Conservation (phyloP, 2,113 vertebrate genomes). For the Daboia siamensis region DNA sequence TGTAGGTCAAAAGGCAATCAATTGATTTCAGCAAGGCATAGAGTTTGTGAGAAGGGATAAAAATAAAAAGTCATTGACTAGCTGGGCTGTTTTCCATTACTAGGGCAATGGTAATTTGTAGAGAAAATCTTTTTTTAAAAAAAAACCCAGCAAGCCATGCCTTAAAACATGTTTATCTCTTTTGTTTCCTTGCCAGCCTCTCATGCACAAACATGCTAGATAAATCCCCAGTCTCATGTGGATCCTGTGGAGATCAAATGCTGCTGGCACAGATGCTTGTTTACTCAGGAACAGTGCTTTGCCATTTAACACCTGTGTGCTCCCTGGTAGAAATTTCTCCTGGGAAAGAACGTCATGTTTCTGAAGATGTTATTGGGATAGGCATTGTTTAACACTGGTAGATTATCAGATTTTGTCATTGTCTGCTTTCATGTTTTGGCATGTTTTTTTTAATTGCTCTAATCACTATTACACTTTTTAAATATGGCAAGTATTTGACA, state of each 20-base stretch:
- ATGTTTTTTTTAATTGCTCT: not conserved
- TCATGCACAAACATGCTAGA: slow-evolving; percentile 8
- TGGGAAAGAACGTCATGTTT: slow-evolving; percentile 7
- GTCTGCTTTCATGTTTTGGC: not conserved
- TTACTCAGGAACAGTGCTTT: slow-evolving; percentile 15
- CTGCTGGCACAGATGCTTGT: slow-evolving; percentile 10
- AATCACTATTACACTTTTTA: not conserved
- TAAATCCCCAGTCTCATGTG: not conserved
- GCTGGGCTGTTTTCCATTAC: not conserved
- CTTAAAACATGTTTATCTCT: slow-evolving; percentile 3
- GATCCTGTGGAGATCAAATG: slow-evolving; percentile 11
- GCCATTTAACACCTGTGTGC: slow-evolving; percentile 13
- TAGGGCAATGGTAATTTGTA: not conserved
- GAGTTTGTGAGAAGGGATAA: not conserved
- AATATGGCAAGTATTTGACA: not conserved
- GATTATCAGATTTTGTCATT: not conserved
- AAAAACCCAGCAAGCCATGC: not conserved
- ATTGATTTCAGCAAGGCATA: not conserved
- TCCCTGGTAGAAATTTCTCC: not conserved
- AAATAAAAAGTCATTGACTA: not conserved
- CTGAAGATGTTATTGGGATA: not conserved
- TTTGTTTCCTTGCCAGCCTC: not conserved
- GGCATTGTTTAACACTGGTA: not conserved
- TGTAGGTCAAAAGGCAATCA: not conserved
- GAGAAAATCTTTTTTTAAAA: not conserved